A percentile compares a stretch with the other conserved stretches of the same genome.
These are phyloP conservation scores for Chrysodeixis includens DNA, from an alignment of 2,888 invertebrate species.

Conservation along the genomic window DNA sequence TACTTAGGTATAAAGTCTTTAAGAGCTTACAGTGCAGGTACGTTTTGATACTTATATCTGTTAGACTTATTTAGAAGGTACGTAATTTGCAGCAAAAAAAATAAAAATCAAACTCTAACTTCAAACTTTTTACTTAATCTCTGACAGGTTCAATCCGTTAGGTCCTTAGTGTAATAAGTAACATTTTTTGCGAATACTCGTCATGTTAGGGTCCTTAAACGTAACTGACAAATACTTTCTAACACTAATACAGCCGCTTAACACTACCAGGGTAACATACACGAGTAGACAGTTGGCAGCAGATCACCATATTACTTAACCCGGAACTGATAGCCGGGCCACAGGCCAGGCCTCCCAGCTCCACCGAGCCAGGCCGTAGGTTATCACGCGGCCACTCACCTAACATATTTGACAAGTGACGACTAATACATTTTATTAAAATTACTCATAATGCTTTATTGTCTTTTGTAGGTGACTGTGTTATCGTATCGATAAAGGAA, in stretches of 20 bases:
- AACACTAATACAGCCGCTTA: not conserved
- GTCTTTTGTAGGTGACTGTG: conserved; percentile 13
- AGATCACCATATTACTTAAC: conserved; percentile 40
- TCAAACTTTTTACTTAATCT: no score
- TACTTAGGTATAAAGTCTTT: not conserved
- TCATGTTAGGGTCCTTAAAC: not conserved
- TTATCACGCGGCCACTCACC: conserved; percentile 56
- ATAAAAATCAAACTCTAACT: no score
- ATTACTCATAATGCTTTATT: conserved; percentile 26
- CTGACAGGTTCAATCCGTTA: no score
- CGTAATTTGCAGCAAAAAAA: no score
- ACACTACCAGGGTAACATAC: conserved; percentile 23
- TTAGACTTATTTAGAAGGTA: no score
- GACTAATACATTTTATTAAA: conserved; percentile 29
- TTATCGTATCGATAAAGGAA: conserved; percentile 33
- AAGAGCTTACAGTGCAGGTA: no score
- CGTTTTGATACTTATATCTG: no score
- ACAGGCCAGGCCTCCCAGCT: no score
- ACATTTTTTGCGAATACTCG: no score
- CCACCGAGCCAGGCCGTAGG: conserved; percentile 52
- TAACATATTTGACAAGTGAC: conserved; percentile 28
- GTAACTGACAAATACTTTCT: not conserved
- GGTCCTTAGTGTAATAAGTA: no score
- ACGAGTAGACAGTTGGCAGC: conserved; percentile 14
- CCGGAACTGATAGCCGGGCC: conserved; percentile 32